These are phyloP conservation scores for Spermophilus dauricus DNA, from an alignment of 2,113 vertebrate genomes.

Conservation along the genomic window DNA sequence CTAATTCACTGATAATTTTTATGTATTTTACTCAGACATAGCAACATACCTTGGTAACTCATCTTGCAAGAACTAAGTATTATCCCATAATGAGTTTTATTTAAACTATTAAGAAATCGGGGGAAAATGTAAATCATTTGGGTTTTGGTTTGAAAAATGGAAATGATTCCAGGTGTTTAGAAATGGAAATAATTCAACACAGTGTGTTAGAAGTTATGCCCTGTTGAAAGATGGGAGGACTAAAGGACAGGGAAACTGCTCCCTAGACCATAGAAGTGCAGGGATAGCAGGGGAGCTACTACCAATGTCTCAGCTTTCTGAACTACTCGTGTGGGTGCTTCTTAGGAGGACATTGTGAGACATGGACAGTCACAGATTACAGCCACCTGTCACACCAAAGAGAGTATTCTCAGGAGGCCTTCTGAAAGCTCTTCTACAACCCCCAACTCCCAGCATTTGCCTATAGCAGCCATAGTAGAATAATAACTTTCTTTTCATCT, in stretches of 20 bases:
- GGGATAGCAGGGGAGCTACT: not conserved
- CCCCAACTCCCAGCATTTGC: fast-evolving
- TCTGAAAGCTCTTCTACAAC: not conserved
- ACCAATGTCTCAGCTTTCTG: not conserved
- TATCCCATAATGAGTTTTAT: not conserved
- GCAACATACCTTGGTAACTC: not conserved
- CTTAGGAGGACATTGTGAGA: not conserved
- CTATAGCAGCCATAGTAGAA: not conserved
- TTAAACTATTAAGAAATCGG: not conserved
- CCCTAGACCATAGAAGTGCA: not conserved
- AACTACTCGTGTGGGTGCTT: not conserved
- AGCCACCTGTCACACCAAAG: not conserved
- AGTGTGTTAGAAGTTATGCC: not conserved
- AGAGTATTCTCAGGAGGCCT: not conserved
- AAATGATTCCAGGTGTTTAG: not conserved
- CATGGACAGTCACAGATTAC: no score
- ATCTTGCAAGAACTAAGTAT: not conserved
- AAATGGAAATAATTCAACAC: not conserved
- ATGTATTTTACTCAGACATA: not conserved
- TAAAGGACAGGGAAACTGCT: no score
- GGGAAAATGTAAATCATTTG: not conserved
- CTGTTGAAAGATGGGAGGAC: not conserved
- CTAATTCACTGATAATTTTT: not conserved
- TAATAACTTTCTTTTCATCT: not conserved
- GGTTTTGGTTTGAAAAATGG: not conserved